A percentile compares a stretch with the other conserved stretches of the same genome.
Evolutionary conservation across 1,140 invertebrate species (phyloP).

Genomic region (Drosophila cardini): DNA sequence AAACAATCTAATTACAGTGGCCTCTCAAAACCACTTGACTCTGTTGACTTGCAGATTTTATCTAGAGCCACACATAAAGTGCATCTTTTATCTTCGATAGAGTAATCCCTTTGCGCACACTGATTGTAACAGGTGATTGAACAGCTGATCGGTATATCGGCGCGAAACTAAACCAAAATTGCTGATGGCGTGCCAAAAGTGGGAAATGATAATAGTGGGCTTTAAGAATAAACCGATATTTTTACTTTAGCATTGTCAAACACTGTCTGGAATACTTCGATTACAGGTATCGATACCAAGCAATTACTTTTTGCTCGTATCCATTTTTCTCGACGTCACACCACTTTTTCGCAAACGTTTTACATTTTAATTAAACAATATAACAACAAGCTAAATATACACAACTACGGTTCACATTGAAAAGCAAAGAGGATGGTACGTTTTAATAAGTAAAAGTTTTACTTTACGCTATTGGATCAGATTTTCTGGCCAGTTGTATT

Average conservation of each 20-base stretch:
- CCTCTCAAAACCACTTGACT: no score
- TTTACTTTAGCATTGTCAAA: neutral
- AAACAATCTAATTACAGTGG: no score
- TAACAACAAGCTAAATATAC: conserved; percentile 4
- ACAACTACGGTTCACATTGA: conserved; percentile 8
- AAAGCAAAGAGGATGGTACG: conserved; percentile 40
- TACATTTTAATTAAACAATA: conserved; percentile 21
- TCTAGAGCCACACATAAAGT: no score
- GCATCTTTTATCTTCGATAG: no score
- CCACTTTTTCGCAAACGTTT: conserved; percentile 45
- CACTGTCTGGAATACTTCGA: conserved; percentile 14
- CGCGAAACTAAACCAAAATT: no score
- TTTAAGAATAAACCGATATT: no score
- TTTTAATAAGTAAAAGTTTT: neutral
- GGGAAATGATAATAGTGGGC: no score
- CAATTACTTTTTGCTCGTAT: conserved; percentile 39
- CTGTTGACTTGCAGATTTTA: no score
- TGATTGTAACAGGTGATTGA: no score
- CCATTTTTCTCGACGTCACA: conserved; percentile 51
- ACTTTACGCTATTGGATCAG: neutral
- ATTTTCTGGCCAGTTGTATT: conserved; percentile 5
- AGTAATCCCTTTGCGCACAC: no score
- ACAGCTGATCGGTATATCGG: no score
- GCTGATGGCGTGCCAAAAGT: no score
- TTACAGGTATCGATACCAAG: conserved; percentile 25